Evolutionary conservation across 2,113 vertebrate genomes (phyloP).

Genomic region (Epinephelus moara): DNA sequence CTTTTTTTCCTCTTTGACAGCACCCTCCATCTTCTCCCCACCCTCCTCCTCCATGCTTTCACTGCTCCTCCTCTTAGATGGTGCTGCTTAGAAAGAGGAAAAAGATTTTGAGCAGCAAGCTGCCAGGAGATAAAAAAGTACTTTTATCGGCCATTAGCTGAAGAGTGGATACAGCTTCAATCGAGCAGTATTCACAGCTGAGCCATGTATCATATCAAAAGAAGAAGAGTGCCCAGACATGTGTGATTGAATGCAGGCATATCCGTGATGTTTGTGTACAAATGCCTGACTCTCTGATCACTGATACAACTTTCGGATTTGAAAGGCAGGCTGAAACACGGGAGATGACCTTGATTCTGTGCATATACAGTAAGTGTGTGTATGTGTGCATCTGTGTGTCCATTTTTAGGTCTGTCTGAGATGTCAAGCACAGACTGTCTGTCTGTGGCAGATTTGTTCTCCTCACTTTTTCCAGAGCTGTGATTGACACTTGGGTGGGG

Average conservation of each 20-base stretch:
- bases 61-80: slow-evolving; percentile 18
- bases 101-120: slow-evolving; percentile 40
- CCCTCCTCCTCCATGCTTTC: neutral
- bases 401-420: slow-evolving; percentile 31
- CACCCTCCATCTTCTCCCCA: slow-evolving; percentile 1
- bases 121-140: slow-evolving; percentile 56
- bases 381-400: slow-evolving; percentile 2
- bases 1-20: slow-evolving; percentile 15
- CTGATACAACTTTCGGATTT: slow-evolving; percentile 17
- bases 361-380: neutral
- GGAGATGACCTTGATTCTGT: slow-evolving; percentile 11
- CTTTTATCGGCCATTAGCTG: slow-evolving; percentile 72
- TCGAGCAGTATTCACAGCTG: slow-evolving; percentile 58
- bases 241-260: neutral
- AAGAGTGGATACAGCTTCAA: slow-evolving; percentile 58
- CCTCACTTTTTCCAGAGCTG: slow-evolving; percentile 28
- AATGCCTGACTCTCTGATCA: slow-evolving; percentile 16
- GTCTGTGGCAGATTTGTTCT: slow-evolving; percentile 37
- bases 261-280: slow-evolving; percentile 19
- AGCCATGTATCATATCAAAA: slow-evolving; percentile 48
- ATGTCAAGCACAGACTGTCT: slow-evolving; percentile 45
- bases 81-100: slow-evolving; percentile 20
- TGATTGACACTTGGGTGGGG: slow-evolving; percentile 59
- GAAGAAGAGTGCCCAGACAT: slow-evolving; percentile 7
- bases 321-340: slow-evolving; percentile 1